Evolutionary conservation across 2,113 vertebrate genomes (phyloP).

Genomic region (Hydropotes inermis): DNA sequence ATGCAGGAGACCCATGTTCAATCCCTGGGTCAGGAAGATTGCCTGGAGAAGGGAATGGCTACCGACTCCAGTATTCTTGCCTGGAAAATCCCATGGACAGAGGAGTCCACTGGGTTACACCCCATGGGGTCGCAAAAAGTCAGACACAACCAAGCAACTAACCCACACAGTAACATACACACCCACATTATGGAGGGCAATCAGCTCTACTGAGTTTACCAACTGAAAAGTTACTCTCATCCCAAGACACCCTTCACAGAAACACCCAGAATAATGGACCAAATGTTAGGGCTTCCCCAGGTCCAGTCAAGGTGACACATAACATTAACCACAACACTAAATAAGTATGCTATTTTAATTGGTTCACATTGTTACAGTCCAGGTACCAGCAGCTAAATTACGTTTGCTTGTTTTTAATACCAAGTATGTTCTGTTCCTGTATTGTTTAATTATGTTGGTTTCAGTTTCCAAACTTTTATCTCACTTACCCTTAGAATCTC

Average conservation of each 20-base stretch:
- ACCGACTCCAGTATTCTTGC: neutral
- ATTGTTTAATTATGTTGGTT: neutral
- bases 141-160: neutral
- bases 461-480: neutral
- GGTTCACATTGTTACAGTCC: neutral
- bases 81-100: neutral
- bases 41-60: neutral
- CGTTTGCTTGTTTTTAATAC: neutral
- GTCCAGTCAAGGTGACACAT: neutral
- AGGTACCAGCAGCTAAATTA: neutral
- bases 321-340: neutral
- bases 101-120: neutral
- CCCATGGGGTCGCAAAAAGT: neutral
- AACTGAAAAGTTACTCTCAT: neutral
- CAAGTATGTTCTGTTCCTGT: neutral
- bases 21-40: neutral
- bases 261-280: neutral
- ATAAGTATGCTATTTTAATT: neutral
- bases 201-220: neutral
- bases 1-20: neutral
- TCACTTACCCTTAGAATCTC: neutral
- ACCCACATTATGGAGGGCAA: neutral
- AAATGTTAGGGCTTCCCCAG: neutral
- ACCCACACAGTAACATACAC: neutral
- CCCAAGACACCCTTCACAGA: neutral